These are phyloP conservation scores for Hyperoplus immaculatus DNA, from an alignment of 2,797 vertebrate genomes.

Conservation along the genomic window DNA sequence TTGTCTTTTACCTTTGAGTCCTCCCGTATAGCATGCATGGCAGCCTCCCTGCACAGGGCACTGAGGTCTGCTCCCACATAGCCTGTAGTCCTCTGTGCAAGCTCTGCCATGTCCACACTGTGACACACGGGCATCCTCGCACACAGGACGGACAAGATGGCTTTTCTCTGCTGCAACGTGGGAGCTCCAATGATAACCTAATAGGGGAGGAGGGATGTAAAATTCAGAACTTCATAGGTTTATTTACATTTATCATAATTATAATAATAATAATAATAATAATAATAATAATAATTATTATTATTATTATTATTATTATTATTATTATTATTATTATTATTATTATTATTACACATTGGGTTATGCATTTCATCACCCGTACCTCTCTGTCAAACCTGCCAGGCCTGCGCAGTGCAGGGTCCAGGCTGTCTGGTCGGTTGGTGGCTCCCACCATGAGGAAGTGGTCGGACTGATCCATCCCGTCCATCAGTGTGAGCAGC, in stretches of 20 bases:
- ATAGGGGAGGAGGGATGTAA: background rate
- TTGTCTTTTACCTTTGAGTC: slow-evolving; percentile 81
- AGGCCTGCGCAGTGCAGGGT: slow-evolving; percentile 92
- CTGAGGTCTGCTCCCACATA: slow-evolving; percentile 96
- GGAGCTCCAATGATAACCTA: slow-evolving; percentile 93
- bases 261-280: too few species aligned
- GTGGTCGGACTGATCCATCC: slow-evolving; percentile 78
- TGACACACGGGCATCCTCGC: slow-evolving; percentile 86
- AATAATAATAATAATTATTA: too few species aligned
- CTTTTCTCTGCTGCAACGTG: slow-evolving; percentile 88
- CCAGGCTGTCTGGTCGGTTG: slow-evolving; percentile 91
- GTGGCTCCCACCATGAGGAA: slow-evolving; percentile 92
- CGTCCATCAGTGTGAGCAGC: slow-evolving; percentile 94
- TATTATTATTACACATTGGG: background rate
- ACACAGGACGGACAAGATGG: slow-evolving; percentile 89
- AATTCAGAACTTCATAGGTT: background rate
- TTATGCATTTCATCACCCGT: background rate
- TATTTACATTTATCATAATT: background rate
- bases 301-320: too few species aligned
- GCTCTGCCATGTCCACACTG: slow-evolving; percentile 80
- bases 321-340: too few species aligned
- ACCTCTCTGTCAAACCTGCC: slow-evolving; percentile 97
- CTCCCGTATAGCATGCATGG: slow-evolving; percentile 87
- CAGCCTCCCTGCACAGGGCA: slow-evolving; percentile 94
- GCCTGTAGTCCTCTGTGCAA: slow-evolving; percentile 91